A percentile compares a stretch with the other conserved stretches of the same genome.
Conservation (phyloP, 1,140 invertebrate species). For the silkworm (Bombyx mori) region ASM3026992v2 NC_085119.1:4933001-4933500, state of each 20-base stretch:
- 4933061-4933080: slow-evolving; percentile 55
- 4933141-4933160: slow-evolving; percentile 60
- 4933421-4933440: slow-evolving; percentile 66
- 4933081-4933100: slow-evolving; percentile 70
- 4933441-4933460: slow-evolving; percentile 65
- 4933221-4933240: slow-evolving; percentile 16
- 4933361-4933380: not conserved
- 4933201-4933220: not conserved
- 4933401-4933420: slow-evolving; percentile 32
- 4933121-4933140: slow-evolving; percentile 62
- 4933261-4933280: slow-evolving; percentile 63
- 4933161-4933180: slow-evolving; percentile 21
- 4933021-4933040: slow-evolving; percentile 60
- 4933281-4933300: slow-evolving; percentile 62
- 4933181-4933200: not conserved
- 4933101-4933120: slow-evolving; percentile 64
- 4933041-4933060: slow-evolving; percentile 60
- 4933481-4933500: slow-evolving; percentile 8
- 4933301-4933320: slow-evolving; percentile 59
- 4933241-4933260: slow-evolving; percentile 54
- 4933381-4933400: not conserved
- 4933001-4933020: slow-evolving; percentile 52
- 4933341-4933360: slow-evolving; percentile 6
- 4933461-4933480: slow-evolving; percentile 37
- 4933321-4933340: slow-evolving; percentile 8